A percentile compares a stretch with the other conserved stretches of the same genome.
These are phyloP conservation scores for Magallana nippona DNA, from an alignment of 2,888 invertebrate species.

Conservation along the genomic window DNA sequence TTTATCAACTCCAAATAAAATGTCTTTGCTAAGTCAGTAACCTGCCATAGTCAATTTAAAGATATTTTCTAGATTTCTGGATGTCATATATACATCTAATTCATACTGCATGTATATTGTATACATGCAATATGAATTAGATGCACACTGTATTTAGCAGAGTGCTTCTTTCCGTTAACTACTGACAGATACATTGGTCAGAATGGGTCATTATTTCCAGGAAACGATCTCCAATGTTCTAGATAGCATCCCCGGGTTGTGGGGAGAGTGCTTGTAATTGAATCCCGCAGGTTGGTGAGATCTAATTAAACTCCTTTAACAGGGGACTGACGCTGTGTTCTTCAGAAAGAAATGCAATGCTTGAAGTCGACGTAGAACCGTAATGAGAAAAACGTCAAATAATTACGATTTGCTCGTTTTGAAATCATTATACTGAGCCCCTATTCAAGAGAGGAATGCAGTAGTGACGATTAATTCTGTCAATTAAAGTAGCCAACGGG, in stretches of 20 bases:
- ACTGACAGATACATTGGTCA: not conserved
- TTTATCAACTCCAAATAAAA: no score
- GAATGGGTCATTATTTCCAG: not conserved
- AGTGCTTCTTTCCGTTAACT: no score
- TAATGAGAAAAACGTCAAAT: slow-evolving; percentile 18
- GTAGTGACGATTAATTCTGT: not conserved
- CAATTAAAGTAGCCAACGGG: not conserved
- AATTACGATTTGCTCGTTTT: slow-evolving; percentile 14
- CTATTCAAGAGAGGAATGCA: not conserved
- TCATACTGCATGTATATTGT: no score
- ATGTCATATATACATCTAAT: no score
- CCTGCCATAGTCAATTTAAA: no score
- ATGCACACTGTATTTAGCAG: no score
- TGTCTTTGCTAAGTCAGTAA: no score
- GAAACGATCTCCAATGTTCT: not conserved
- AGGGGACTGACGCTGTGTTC: not conserved
- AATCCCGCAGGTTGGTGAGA: slow-evolving; percentile 19
- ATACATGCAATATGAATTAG: no score
- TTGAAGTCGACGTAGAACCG: not conserved
- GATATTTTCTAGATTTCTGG: no score
- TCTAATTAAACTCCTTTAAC: slow-evolving; percentile 21
- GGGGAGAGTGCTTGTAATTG: not conserved
- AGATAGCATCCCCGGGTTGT: not conserved
- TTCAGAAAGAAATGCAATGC: slow-evolving; percentile 2
- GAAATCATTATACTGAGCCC: not conserved